These are phyloP conservation scores for Ctenosaura bakeri DNA, from an alignment of 2,797 vertebrate genomes.

Conservation along the genomic window DNA sequence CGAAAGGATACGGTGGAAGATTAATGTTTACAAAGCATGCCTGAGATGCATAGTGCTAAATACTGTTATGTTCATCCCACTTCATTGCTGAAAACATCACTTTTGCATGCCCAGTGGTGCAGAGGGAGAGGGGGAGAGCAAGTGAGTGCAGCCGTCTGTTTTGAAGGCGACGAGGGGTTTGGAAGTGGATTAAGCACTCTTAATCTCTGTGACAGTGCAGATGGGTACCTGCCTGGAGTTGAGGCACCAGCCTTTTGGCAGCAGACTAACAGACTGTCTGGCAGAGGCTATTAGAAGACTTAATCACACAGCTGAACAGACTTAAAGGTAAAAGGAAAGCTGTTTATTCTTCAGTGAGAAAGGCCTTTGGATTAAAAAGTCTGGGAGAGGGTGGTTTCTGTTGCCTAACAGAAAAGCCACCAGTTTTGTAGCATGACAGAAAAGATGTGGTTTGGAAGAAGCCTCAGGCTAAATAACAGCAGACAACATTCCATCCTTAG, in stretches of 20 bases:
- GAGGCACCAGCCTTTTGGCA: conserved; percentile 38
- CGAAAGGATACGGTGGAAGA: background rate
- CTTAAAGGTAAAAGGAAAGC: conserved; percentile 54
- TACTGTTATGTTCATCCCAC: background rate
- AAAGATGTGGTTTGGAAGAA: fast-evolving
- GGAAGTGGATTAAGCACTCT: conserved; percentile 53
- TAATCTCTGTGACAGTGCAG: conserved; percentile 47
- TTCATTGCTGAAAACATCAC: conserved; percentile 12
- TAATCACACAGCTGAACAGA: conserved; percentile 49
- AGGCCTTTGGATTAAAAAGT: conserved; percentile 35
- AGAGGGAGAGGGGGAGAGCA: background rate
- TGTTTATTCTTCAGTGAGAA: conserved; percentile 36
- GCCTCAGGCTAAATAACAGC: background rate
- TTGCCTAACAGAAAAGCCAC: background rate
- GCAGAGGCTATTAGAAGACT: conserved; percentile 28
- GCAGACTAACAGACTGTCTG: conserved; percentile 28
- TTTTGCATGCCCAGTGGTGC: conserved; percentile 29
- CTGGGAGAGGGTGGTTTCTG: conserved; percentile 1
- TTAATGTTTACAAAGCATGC: background rate
- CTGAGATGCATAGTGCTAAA: background rate
- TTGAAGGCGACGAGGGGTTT: conserved; percentile 35
- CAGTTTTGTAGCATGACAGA: background rate
- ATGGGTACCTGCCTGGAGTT: conserved; percentile 25
- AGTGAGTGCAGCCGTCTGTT: background rate
- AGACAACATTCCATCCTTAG: background rate